Conservation (phyloP, 2,797 vertebrate genomes). For the Takifugu ocellatus region DNA sequence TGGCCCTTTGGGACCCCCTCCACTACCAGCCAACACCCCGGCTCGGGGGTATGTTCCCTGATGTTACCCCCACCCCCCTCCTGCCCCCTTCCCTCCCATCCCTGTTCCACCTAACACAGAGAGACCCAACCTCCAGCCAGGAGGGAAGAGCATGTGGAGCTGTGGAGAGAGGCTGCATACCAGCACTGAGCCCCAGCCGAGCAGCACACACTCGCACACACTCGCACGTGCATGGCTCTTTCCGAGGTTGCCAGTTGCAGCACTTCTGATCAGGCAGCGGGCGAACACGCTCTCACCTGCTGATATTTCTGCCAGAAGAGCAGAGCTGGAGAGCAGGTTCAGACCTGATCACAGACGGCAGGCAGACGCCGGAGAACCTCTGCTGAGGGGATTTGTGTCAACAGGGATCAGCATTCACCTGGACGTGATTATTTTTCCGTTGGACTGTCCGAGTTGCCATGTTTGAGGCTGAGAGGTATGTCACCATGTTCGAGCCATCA, state of each 20-base stretch:
- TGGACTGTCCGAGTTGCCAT: conserved; percentile 44
- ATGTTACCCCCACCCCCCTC: conserved; percentile 4
- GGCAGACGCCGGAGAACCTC: conserved; percentile 23
- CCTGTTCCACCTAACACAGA: conserved; percentile 41
- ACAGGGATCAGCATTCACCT: conserved; percentile 31
- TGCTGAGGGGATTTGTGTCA: conserved; percentile 39
- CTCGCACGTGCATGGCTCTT: conserved; percentile 9
- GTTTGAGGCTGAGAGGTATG: conserved; percentile 72
- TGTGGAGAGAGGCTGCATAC: conserved; percentile 48
- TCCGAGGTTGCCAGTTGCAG: not conserved
- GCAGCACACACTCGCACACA: conserved; percentile 15
- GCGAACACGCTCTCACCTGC: conserved; percentile 21
- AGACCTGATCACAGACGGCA: conserved; percentile 33
- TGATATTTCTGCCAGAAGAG: conserved; percentile 18
- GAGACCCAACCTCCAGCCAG: conserved; percentile 50
- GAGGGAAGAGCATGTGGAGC: conserved; percentile 42
- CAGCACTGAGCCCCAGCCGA: conserved; percentile 40
- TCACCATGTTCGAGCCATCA: conserved; percentile 10
- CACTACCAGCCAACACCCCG: conserved; percentile 6
- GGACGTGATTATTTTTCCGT: conserved; percentile 47
- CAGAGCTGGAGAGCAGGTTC: conserved; percentile 6
- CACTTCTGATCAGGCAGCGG: conserved; percentile 24
- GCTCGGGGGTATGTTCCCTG: conserved; percentile 42
- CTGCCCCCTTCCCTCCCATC: conserved; percentile 5
- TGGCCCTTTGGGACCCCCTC: conserved; percentile 18